phyloP scores from a whole-genome alignment of 1,140 invertebrate genomes.

The Ostrea denselamellosa region DNA sequence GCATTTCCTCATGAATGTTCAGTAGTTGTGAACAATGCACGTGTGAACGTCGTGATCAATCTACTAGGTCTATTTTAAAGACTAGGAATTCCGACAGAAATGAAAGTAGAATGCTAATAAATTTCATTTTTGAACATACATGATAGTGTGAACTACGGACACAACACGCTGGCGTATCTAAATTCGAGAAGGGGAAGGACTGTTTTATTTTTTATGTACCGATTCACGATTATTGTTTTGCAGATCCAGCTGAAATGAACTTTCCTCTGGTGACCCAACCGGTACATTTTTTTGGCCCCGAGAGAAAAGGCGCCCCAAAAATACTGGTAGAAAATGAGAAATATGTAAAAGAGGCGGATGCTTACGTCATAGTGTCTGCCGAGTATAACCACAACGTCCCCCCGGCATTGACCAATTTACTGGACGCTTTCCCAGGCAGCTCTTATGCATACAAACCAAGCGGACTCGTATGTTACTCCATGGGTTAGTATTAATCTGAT shows the following conservation, averaged over 20 bases:
- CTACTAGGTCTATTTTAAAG: no score
- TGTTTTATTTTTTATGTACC: no score
- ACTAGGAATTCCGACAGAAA: no score
- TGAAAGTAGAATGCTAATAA: no score
- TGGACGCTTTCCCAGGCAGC: constrained; percentile 79
- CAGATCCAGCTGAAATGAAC: constrained; percentile 77
- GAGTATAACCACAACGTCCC: constrained; percentile 80
- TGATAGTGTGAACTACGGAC: no score
- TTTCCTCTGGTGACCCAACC: constrained; percentile 76
- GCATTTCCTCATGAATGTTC: no score
- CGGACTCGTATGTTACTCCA: constrained; percentile 79
- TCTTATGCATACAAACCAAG: constrained; percentile 78
- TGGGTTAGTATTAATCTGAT: constrained; percentile 71
- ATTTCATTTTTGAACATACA: no score
- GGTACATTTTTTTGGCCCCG: constrained; percentile 74
- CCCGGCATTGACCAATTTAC: constrained; percentile 79
- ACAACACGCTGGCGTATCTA: no score
- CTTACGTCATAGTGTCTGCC: constrained; percentile 78
- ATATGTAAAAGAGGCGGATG: constrained; percentile 78
- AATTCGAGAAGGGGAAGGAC: no score
- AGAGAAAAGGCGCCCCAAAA: constrained; percentile 72
- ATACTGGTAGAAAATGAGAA: constrained; percentile 75
- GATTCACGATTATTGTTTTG: background rate
- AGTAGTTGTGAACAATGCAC: no score
- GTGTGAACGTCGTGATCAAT: no score